Percentiles rank a stretch among this genome's conserved stretches.
Conservation (phyloP, 2,113 vertebrate genomes). For the Aix galericulata region DNA sequence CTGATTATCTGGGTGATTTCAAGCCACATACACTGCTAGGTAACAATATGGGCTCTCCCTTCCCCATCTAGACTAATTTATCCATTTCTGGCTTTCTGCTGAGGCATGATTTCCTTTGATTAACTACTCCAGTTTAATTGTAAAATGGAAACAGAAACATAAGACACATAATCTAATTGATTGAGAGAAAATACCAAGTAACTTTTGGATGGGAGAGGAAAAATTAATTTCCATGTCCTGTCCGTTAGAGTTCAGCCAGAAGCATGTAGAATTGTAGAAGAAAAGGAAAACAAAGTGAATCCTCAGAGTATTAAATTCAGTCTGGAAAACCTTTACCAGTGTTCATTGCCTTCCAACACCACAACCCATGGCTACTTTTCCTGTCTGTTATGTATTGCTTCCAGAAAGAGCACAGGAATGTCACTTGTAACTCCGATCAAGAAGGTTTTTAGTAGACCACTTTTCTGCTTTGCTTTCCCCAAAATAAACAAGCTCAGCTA, state of each 20-base stretch:
- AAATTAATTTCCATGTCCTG: not conserved
- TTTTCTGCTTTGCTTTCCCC: not conserved
- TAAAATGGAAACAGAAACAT: constrained; percentile 26
- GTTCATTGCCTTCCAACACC: not conserved
- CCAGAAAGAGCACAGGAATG: not conserved
- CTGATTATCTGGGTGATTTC: constrained; percentile 16
- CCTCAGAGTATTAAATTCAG: not conserved
- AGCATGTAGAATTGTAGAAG: not conserved
- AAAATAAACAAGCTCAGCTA: not conserved
- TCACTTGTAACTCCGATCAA: not conserved
- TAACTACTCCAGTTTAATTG: constrained; percentile 41
- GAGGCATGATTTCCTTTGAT: constrained; percentile 49
- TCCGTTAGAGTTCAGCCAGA: not conserved
- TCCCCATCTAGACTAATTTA: not conserved
- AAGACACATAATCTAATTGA: not conserved
- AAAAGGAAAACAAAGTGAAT: not conserved
- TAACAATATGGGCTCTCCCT: not conserved
- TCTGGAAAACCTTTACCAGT: not conserved
- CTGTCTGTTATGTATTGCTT: not conserved
- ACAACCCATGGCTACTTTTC: not conserved
- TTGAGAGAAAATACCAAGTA: not conserved
- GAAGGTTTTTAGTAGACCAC: not conserved
- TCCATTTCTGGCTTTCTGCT: not conserved
- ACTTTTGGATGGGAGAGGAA: not conserved
- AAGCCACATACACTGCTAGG: not conserved